Evolutionary conservation across 2,113 vertebrate genomes (phyloP).

Genomic region (Muntiacus muntjak): DNA sequence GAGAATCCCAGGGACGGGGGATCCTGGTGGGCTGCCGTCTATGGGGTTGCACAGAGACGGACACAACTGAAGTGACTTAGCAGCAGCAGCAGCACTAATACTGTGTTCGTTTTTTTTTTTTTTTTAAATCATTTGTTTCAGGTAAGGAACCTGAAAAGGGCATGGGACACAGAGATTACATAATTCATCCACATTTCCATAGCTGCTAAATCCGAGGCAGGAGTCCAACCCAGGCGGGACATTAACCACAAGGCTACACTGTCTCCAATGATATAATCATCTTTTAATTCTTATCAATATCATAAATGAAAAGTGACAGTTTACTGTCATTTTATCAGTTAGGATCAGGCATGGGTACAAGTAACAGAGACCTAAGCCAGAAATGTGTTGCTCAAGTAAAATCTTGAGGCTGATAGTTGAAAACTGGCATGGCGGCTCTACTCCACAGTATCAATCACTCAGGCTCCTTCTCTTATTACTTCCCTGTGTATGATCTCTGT

Average conservation of each 20-base stretch:
- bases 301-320: not conserved
- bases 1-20: no score
- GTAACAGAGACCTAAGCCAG: not conserved
- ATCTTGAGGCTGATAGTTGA: not conserved
- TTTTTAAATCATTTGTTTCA: not conserved
- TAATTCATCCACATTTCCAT: not conserved
- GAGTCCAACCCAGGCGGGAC: not conserved
- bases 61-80: no score
- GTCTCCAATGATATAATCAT: not conserved
- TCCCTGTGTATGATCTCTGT: not conserved
- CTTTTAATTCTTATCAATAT: not conserved
- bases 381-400: not conserved
- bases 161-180: not conserved
- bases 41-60: no score
- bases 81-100: no score
- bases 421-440: rapidly evolving
- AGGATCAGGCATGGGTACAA: not conserved
- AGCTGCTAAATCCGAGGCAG: not conserved
- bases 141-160: not conserved
- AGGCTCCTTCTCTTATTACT: not conserved
- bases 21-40: no score
- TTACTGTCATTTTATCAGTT: not conserved
- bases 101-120: not conserved
- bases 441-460: rapidly evolving
- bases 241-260: not conserved